Base-by-base conservation (phyloP, 2,797 vertebrate species). In the Lemur catta region DNA sequence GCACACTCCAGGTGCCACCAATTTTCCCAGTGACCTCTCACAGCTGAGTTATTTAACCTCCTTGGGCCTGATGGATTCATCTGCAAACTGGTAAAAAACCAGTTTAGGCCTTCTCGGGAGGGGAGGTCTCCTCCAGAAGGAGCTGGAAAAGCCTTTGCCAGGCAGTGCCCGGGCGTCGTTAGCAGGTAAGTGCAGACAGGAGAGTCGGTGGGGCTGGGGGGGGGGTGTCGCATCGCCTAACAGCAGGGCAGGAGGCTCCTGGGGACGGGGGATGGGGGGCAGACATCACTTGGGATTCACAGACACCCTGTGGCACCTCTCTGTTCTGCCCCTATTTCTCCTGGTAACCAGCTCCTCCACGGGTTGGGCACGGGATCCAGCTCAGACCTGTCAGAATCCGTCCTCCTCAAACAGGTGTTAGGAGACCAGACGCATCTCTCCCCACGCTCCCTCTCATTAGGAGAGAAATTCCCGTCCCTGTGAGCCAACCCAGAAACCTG, bases 1-100 rank as follows among this genome's bases (percentile, higher is more conserved):
- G 13, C 2, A 0, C 1, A 4, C 6, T 18, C 48, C 38, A 8
- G 63, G 20, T 17, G 22, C 50, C 14, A 5, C 59, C 61, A 7
- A 8, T 65, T 69, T 79, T 12, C 72, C 6, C 7, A 38, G 20
- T 18, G 9, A 41, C 48, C 63, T 46, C 76, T 52, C 4, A 43
- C 88, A 46, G 48, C 35, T 1, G 5, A 26, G 20, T 14, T 69
- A 14, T 28, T 48, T 61, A 43, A 52, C 61, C 20, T 79, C 10
- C 43, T 63, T 3, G 2, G 33, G 43, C 43, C 85, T 26, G 7
- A 55, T 35, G n/a, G 59, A 26, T 38, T 55, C 33, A 15, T 41
- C 4, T 15, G n/a, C 72, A 76, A 38, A 33, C 35, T 11, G 8
- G n/a, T 67, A 11, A 48, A 2, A 24, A 79, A 24, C 6, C 35